Base-by-base conservation (phyloP, 2,113 vertebrate species). In the Aphelocoma coerulescens region DNA sequence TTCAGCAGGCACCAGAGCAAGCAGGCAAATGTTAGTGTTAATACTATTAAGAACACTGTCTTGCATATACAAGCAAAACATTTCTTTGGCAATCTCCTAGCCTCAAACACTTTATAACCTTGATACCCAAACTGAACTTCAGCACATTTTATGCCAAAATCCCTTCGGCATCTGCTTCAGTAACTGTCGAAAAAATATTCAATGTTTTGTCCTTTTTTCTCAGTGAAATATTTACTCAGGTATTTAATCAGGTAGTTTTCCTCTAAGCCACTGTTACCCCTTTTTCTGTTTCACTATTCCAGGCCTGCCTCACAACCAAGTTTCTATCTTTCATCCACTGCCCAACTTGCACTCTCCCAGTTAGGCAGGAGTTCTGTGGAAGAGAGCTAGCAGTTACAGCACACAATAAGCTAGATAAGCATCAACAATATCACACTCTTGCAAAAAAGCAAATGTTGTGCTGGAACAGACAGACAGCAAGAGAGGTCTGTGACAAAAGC, bases 91-190 rank as follows among this genome's bases (percentile, higher is more conserved):
- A 83, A 55, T 91, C 39, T 94, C 59, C 59, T 59, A 83, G 74
- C 39, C 61, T 81, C 35, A 72, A 21, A 68, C 75, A 89, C 74
- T 71, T 79, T 90, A 37, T 57, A 93, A 85, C 72, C 68, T 91
- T 86, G 76, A 88, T 57, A 93, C 32, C 30, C 43, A 71, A 94
- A 77, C 24, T 74, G 44, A 92, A 80, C 67, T 85, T 79, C 23
- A 83, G 79, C 55, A 48, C 11, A 51, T 76, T 73, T 61, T 48
- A 51, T 58, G 46, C 72, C 66, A 75, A 85, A 93, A 90, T 66
- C 51, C 51, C 69, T 83, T 62, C 62, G 54, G 75, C 51, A 62
- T 76, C 43, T 84, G 43, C 58, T 66, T 69, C 39, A 88, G 51
- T 35, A 66, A 88, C 71, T 24, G 62, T 69, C 5, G 3, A 66